Evolutionary conservation across 2,888 invertebrate species (phyloP).

Genomic region (Trichopria drosophilae): DNA sequence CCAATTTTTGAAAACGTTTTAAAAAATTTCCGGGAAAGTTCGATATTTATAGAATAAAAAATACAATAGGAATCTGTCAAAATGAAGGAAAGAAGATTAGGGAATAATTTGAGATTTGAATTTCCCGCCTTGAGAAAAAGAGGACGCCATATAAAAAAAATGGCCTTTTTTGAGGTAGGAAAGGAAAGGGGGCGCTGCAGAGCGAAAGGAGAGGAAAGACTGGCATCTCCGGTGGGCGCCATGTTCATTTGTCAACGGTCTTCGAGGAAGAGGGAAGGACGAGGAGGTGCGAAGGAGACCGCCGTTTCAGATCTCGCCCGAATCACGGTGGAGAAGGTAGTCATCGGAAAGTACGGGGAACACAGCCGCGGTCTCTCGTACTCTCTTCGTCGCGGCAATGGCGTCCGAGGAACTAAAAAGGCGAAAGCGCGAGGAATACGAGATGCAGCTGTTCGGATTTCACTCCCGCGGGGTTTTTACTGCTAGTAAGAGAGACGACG

Average conservation of each 20-base stretch:
- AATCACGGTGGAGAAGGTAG: background rate
- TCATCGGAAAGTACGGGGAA: conserved; percentile 3
- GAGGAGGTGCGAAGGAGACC: background rate
- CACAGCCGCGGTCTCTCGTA: conserved; percentile 2
- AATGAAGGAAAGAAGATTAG: too few species aligned
- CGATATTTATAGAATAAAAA: too few species aligned
- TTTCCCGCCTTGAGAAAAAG: too few species aligned
- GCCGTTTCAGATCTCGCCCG: background rate
- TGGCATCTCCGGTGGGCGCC: conserved; percentile 44
- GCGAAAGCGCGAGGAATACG: conserved; percentile 50
- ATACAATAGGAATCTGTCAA: too few species aligned
- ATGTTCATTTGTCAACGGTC: conserved; percentile 52
- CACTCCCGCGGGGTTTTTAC: conserved; percentile 47
- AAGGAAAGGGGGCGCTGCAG: too few species aligned
- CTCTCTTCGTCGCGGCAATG: too few species aligned
- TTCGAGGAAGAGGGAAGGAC: conserved; percentile 39
- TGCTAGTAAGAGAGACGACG: conserved; percentile 48
- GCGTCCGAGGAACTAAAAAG: conserved; percentile 36
- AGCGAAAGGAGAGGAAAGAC: too few species aligned
- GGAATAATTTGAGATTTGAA: too few species aligned
- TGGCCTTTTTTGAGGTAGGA: too few species aligned
- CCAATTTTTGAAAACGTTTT: too few species aligned
- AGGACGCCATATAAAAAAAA: too few species aligned
- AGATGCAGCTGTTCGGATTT: conserved; percentile 52
- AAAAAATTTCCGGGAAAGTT: too few species aligned